Evolutionary conservation across 2,797 vertebrate genomes (phyloP).

Genomic region (Amblyopsis hoosieri): DNA sequence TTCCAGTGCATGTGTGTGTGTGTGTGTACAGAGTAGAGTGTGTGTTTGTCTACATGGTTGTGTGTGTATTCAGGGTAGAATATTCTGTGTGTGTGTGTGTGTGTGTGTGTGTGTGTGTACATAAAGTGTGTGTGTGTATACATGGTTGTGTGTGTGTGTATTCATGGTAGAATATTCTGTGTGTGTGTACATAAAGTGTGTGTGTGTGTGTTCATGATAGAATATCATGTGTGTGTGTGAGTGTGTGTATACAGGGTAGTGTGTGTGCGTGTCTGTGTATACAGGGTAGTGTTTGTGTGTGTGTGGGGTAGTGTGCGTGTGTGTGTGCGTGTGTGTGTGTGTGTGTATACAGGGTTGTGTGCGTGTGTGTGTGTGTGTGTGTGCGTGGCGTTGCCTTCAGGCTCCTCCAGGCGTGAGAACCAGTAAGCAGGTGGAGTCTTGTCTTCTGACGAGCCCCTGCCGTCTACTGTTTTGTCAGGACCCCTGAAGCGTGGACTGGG

Average conservation of each 20-base stretch:
- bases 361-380: constrained; percentile 37
- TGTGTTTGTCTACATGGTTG: not conserved
- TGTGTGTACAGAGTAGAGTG: not conserved
- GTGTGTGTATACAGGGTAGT: constrained; percentile 16
- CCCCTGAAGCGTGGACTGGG: constrained; percentile 67
- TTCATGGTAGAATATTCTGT: not conserved
- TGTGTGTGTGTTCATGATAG: not conserved
- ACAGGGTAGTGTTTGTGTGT: constrained; percentile 18
- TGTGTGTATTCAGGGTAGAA: not conserved
- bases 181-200: not conserved
- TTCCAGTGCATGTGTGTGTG: constrained; percentile 7
- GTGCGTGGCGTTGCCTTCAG: constrained; percentile 67
- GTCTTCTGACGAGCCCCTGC: constrained; percentile 74
- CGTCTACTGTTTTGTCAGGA: constrained; percentile 76
- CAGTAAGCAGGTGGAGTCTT: constrained; percentile 76
- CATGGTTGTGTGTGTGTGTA: constrained; percentile 7
- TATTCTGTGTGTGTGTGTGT: constrained; percentile 9
- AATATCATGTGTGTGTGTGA: not conserved
- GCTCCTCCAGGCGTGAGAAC: constrained; percentile 76
- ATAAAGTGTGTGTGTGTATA: not conserved
- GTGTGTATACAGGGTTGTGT: constrained; percentile 38
- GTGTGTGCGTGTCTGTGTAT: constrained; percentile 46
- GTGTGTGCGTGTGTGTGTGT: constrained; percentile 49
- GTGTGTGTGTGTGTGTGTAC: constrained; percentile 24
- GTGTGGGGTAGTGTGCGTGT: constrained; percentile 47